Percentiles rank a stretch among this genome's conserved stretches.
Evolutionary conservation across 2,888 invertebrate species (phyloP).

Genomic region (Clistopyga incitator): DNA sequence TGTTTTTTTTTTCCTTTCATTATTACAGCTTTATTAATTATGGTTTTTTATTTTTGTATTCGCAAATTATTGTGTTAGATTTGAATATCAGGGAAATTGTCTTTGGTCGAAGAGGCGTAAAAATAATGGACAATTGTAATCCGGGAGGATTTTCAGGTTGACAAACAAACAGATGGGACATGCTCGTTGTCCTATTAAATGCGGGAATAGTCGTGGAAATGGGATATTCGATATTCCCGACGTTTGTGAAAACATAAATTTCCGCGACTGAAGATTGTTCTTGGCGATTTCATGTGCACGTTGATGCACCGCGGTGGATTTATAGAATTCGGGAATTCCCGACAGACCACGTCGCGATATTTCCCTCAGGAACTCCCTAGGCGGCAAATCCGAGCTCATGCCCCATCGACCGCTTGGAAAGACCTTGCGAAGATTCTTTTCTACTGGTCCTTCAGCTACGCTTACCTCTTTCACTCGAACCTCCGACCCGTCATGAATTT

Average conservation of each 20-base stretch:
- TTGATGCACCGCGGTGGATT: slow-evolving; percentile 12
- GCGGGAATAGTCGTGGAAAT: slow-evolving; percentile 12
- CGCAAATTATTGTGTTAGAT: not conserved
- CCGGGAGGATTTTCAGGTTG: not conserved
- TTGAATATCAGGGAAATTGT: too few relatives aligned
- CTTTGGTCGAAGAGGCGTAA: not conserved
- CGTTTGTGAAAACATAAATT: slow-evolving; percentile 2
- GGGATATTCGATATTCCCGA: slow-evolving; percentile 3
- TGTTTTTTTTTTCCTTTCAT: not conserved
- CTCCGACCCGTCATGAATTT: slow-evolving; percentile 37
- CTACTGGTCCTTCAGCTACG: slow-evolving; percentile 27
- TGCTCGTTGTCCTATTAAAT: not conserved
- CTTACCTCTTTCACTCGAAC: slow-evolving; percentile 24
- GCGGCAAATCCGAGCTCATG: slow-evolving; percentile 58
- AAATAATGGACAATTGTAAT: slow-evolving; percentile 1
- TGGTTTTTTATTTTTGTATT: not conserved
- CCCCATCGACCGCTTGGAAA: slow-evolving; percentile 65
- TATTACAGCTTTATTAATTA: not conserved
- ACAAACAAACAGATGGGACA: not conserved
- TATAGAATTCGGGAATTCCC: slow-evolving; percentile 34
- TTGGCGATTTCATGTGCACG: slow-evolving; percentile 4
- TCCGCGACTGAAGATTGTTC: slow-evolving; percentile 38
- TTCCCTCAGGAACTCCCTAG: slow-evolving; percentile 67
- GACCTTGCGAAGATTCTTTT: slow-evolving; percentile 43
- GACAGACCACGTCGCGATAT: slow-evolving; percentile 30